Evolutionary conservation across 2,113 vertebrate genomes (phyloP).

Genomic region (Zingel zingel): DNA sequence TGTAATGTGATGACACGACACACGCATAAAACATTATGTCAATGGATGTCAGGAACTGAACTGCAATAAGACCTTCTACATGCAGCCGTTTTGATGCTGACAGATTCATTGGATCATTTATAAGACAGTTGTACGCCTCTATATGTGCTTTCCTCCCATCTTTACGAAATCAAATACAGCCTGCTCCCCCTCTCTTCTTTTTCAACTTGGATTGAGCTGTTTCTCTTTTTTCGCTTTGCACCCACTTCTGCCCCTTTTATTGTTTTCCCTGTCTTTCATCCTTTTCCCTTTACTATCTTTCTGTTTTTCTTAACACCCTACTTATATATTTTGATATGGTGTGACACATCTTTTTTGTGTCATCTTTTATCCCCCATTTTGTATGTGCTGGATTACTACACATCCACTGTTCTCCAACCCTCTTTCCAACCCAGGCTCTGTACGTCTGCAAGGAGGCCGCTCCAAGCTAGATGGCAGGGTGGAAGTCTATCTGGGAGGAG

Average conservation of each 20-base stretch:
- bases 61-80: not conserved
- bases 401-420: not conserved
- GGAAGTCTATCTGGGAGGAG: slow-evolving; percentile 88
- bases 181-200: not conserved
- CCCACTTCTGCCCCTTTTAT: not conserved
- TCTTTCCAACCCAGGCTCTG: slow-evolving; percentile 82
- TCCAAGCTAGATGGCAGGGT: slow-evolving; percentile 89
- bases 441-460: slow-evolving; percentile 88
- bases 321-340: not conserved
- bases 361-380: not conserved
- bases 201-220: not conserved
- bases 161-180: not conserved
- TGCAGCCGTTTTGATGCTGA: not conserved
- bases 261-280: not conserved
- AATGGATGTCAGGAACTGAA: not conserved
- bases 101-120: not conserved
- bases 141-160: not conserved
- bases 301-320: not conserved
- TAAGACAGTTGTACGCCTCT: not conserved
- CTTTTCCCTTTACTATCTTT: not conserved
- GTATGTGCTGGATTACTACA: not conserved
- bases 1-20: not conserved
- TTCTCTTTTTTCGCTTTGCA: not conserved
- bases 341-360: not conserved
- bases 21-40: not conserved